Base-by-base conservation (phyloP, 2,113 vertebrate species). In the Gymnobelideus leadbeateri region DNA sequence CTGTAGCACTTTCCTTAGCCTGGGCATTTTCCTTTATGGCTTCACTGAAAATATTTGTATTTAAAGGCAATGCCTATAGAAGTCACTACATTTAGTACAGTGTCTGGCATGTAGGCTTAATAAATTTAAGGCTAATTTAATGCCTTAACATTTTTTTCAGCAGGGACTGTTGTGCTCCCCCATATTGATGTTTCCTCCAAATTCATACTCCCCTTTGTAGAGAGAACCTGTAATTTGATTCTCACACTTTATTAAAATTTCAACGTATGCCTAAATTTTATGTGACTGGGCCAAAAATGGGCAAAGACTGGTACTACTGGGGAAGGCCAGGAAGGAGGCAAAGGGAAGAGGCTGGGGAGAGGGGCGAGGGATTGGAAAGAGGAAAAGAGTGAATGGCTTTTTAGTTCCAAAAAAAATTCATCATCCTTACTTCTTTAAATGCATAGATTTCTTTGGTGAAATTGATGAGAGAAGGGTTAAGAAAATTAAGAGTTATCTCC, bases 31-130 rank as follows among this genome's bases (percentile, higher is more conserved):
- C 55, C 57, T 91, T 91, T 49, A 61, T n/a, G n/a, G 3, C 54
- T 95, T 91, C 37, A 89, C 12, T 89, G 52, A 46, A 91, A 47
- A 96, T 84, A 55, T 51, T 93, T 94, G 51, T 47, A 93, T 93
- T 95, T 92, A 94, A 96, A 96, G 89, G 91, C 95, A 92, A 89
- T 92, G 53, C 43, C 93, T 94, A 3, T 93, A 94, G 52, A 92
- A 24, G n/a, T 97, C 7, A 43, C n/a, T 84, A 8, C 7, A 43
- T 84, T 43, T 43, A 84, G 19, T 23, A 43, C 19, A 84, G 19
- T 84, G 68, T n/a, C 37, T 84, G n/a, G 37, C 37, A 84, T 14
- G 14, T 77, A 77, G 68, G 37, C 37, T 84, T 43, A 84, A 43
- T 84, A 43, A 68, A 84, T 43, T 84, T 84, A 49, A 49, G 47